Evolutionary conservation across 2,888 invertebrate genomes (phyloP), one percentile per base, ranked within the genome.

Genomic region (Sphinx pinastri): DNA sequence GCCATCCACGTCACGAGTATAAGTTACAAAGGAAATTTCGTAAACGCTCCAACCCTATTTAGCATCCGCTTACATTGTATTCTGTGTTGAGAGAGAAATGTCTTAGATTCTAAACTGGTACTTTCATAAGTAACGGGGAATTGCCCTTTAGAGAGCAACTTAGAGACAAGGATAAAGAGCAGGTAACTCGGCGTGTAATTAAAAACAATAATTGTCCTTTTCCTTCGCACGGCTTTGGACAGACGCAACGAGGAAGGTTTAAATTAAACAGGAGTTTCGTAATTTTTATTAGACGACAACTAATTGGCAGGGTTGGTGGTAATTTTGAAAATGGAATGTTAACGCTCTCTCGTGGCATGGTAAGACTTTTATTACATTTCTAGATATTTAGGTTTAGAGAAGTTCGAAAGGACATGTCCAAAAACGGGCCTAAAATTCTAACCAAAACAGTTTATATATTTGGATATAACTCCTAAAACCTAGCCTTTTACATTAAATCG

Each of bases 51-150:
- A 16, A 38, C 45, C 54, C 45, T 63, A 45, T 60, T 54, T 52
- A 60, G 45, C 52, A 45, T 51, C 52, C 19, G 70, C 63, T 55
- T 68, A 73, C 68, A 69, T 63, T 11, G 55, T 45, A 72, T 73
- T 77, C 68, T 72, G 75, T 73, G 74, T 58, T 74, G 57, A 70
- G 60, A 60, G 55, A 71, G 69, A 63, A 45, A 58, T 69, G 38
- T 54, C 45, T 69, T 60, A 19, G 7, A 54, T 60, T 45, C 19
- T 69, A 45, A 63, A 63, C 60, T 19, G 16, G 59, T 38, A 16
- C 16, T 12, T 54, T 63, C 60, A 54, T 52, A 38, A 45, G 13
- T 19, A 67, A 67, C 38, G 38, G 52, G 67, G 52, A 67, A 67
- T 25, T 38, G 16, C 5, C 16, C 52, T 60, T 69, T 25, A 13